Conservation (phyloP, 2,797 vertebrate genomes). For the Sarcoramphus papa region DNA sequence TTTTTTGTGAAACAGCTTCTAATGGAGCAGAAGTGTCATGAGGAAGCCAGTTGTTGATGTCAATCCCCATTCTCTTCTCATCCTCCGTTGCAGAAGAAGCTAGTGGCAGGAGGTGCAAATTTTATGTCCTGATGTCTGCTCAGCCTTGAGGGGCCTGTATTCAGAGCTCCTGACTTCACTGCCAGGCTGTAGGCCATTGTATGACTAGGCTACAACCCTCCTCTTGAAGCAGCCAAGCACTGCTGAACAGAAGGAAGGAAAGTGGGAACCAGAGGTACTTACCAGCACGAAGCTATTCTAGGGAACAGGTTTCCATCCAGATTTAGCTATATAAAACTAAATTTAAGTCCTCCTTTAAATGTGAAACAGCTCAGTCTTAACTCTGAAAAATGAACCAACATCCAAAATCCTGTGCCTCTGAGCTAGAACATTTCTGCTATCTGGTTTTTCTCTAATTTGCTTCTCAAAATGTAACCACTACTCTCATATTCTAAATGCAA, state of each 20-base stretch:
- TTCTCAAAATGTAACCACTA: background rate
- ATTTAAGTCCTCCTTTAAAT: background rate
- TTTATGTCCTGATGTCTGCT: background rate
- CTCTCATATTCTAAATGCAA: background rate
- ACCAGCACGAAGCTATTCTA: background rate
- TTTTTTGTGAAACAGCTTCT: background rate
- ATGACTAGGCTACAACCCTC: background rate
- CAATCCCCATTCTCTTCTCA: background rate
- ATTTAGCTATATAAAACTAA: background rate
- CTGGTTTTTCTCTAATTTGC: background rate
- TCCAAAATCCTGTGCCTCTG: background rate
- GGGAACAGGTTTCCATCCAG: background rate
- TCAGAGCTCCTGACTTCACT: background rate
- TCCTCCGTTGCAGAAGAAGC: background rate
- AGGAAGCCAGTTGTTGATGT: background rate
- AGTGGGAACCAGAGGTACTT: background rate
- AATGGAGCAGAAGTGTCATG: background rate
- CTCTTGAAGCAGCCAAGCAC: background rate
- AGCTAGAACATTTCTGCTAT: background rate
- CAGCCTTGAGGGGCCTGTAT: background rate
- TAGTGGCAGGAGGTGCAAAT: background rate
- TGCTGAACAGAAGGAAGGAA: background rate
- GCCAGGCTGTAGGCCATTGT: background rate
- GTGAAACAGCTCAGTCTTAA: background rate
- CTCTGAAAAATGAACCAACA: background rate